Base-by-base conservation (phyloP, 1,140 invertebrate species). In the Latrodectus geometricus region DNA sequence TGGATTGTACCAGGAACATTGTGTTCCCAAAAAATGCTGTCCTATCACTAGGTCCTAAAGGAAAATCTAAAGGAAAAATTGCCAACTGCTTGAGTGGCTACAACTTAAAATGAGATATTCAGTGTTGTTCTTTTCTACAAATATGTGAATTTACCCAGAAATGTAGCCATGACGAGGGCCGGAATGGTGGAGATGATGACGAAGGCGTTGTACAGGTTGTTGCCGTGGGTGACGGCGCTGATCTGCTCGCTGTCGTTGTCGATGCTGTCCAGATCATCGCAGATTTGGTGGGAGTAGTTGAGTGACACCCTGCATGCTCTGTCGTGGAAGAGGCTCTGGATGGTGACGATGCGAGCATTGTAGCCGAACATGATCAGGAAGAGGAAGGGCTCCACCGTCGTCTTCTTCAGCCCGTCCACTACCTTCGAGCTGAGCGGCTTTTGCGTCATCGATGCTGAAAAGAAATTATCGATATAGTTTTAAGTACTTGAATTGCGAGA, bases 321-420 rank as follows among this genome's bases (percentile, higher is more conserved):
- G n/a, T 89, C 82, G 78, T 91, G 92, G 0, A 92, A 88, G 21
- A 92, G 88, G 78, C 91, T 91, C 88, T 92, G 92, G 50, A 91
- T 89, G 8, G 91, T 90, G 14, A 90, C 89, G 81, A 90, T 90
- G 17, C 91, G 89, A 49, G 91, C 89, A 86, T 91, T 92, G 9
- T 89, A 89, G 9, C 90, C 90, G 21, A 92, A 88, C 91, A 92
- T 92, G 89, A 91, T 92, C 8, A 92, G 86, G 82, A 92, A 91
- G n/a, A 92, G 86, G 9, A 92, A 91, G 7, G 92, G 92, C 88
- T 92, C 92, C 8, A 92, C 92, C 0, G 91, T 91, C n/a, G 70
- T 66, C 50, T 83, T 83, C 21, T 81, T 72, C 65, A 81, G 49
- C 8, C n/a, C 61, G 23, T 72, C 50, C 11, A n/a, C n/a, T 17